Conservation (phyloP, 2,888 invertebrate genomes). For the Norana najaformis region DNA sequence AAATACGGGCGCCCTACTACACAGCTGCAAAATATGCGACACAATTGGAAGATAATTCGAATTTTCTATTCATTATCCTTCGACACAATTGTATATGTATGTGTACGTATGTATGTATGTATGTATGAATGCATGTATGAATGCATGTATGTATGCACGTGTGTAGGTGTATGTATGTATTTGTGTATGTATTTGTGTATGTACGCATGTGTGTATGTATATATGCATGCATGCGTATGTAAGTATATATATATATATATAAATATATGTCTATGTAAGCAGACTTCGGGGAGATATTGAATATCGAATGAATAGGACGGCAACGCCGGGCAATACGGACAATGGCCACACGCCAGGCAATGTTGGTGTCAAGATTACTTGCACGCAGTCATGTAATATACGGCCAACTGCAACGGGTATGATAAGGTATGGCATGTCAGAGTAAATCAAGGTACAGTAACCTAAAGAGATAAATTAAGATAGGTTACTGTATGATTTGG, state of each 20-base stretch:
- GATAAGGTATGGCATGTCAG: neutral
- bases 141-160: too few relatives aligned
- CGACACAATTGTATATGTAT: too few relatives aligned
- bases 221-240: too few relatives aligned
- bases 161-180: too few relatives aligned
- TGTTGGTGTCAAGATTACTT: neutral
- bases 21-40: neutral
- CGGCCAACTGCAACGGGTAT: neutral
- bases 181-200: too few relatives aligned
- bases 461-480: neutral
- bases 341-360: neutral
- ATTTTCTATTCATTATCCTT: conserved; percentile 1
- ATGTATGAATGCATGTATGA: too few relatives aligned
- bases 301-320: neutral
- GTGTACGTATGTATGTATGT: too few relatives aligned
- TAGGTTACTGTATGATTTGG: neutral
- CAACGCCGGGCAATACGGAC: neutral
- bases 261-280: too few relatives aligned
- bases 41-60: neutral
- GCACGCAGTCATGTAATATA: neutral
- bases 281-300: conserved; percentile 13
- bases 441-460: neutral
- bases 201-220: too few relatives aligned
- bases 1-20: too few relatives aligned
- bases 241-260: too few relatives aligned